Conservation (phyloP, 92 coral and sea anemone species). For the Porites cylindrica region DNA sequence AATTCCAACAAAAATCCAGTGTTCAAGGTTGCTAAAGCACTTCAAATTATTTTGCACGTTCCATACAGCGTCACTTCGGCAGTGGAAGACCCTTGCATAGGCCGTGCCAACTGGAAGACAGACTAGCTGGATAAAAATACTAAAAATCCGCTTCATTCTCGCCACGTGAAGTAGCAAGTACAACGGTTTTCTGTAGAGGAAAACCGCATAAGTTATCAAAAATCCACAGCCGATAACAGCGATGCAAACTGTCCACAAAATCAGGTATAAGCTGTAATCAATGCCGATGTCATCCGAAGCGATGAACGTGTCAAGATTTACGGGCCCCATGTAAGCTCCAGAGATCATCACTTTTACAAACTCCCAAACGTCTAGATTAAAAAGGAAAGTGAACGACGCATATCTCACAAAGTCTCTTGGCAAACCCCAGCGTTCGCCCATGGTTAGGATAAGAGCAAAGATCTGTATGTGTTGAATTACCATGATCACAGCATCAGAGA, state of each 20-base stretch:
- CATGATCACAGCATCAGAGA: conserved; percentile 94
- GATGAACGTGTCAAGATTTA: conserved; percentile 67
- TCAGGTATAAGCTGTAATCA: conserved; percentile 82
- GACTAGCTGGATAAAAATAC: conserved; percentile 79
- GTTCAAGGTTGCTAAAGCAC: conserved; percentile 81
- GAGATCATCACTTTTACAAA: conserved; percentile 73
- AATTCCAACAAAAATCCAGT: conserved; percentile 73
- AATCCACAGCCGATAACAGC: conserved; percentile 75
- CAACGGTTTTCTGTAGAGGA: conserved; percentile 84
- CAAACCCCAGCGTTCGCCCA: conserved; percentile 99
- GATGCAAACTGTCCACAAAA: conserved; percentile 81
- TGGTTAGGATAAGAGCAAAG: conserved; percentile 87
- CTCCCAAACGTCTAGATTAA: conserved; percentile 97
- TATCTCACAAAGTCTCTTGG: conserved; percentile 84
- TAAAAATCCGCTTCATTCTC: conserved; percentile 93
- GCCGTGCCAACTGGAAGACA: conserved; percentile 91
- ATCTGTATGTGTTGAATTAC: conserved; percentile 96
- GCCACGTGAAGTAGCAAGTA: conserved; percentile 91
- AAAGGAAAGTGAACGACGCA: conserved; percentile 75
- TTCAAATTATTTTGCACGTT: conserved; percentile 86
- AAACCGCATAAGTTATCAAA: conserved; percentile 71
- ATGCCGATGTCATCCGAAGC: conserved; percentile 76
- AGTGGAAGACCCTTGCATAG: conserved; percentile 91
- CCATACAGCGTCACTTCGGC: conserved; percentile 82
- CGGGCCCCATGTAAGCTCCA: conserved; percentile 81